These are phyloP conservation scores for Megaustenia siamemsis DNA, from an alignment of 2,888 invertebrate genomes.

Conservation along the genomic window DNA sequence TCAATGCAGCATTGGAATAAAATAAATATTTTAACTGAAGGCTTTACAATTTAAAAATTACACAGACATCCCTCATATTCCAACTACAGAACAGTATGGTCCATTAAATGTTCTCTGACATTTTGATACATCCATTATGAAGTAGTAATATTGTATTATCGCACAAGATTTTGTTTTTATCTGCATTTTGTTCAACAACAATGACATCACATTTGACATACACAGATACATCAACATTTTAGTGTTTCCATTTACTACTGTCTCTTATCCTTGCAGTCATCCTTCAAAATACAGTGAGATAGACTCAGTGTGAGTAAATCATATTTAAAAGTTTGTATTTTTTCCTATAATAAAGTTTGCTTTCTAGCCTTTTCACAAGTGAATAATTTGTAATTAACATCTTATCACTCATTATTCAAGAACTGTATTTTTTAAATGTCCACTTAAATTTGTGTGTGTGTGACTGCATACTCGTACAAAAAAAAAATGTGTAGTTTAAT, in stretches of 20 bases:
- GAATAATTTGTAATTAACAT: not conserved
- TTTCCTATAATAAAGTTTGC: not conserved
- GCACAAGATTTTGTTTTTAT: not conserved
- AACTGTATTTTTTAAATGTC: not conserved
- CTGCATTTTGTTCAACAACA: not conserved
- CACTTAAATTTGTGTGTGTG: not conserved
- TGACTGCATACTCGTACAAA: not conserved
- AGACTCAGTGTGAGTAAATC: not conserved
- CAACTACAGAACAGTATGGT: not conserved
- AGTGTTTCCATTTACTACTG: not conserved
- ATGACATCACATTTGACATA: constrained; percentile 1
- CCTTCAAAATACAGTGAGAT: not conserved
- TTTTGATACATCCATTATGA: not conserved
- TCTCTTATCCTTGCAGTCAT: not conserved
- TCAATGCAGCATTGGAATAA: not conserved
- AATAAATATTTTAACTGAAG: not conserved
- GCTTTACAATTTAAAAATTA: not conserved
- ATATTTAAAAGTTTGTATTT: not conserved
- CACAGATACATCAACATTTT: not conserved
- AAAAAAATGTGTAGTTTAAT: not conserved
- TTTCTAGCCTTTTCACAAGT: not conserved
- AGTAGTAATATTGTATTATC: not conserved
- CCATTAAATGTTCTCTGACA: not conserved
- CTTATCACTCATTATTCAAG: not conserved
- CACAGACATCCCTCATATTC: not conserved